Evolutionary conservation across 2,113 vertebrate species (phyloP).

Genomic region (Galemys pyrenaicus): DNA sequence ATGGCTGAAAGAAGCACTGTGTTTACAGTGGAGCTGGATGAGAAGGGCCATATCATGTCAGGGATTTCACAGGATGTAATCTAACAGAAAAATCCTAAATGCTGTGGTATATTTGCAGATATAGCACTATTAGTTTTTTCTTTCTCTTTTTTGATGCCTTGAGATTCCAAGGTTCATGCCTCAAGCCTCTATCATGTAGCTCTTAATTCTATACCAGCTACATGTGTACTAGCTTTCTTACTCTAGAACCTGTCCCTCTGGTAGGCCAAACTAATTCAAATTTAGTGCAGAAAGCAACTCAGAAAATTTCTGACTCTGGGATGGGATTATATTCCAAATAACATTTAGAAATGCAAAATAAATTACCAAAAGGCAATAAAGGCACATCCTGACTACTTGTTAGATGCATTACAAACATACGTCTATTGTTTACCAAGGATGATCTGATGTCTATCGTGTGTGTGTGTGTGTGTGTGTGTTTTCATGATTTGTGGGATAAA

Average conservation of each 20-base stretch:
- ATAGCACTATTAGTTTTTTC: neutral
- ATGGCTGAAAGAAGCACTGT: neutral
- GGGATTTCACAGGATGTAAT: neutral
- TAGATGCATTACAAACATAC: neutral
- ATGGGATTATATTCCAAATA: neutral
- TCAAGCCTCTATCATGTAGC: neutral
- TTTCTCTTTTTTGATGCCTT: neutral
- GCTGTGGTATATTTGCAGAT: neutral
- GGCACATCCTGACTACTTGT: neutral
- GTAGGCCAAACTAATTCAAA: neutral
- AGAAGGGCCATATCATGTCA: neutral
- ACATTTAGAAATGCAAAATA: neutral
- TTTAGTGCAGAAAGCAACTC: neutral
- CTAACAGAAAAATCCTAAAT: neutral
- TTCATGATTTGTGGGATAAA: neutral
- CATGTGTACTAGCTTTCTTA: neutral
- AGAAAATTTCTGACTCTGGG: neutral
- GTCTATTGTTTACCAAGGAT: neutral
- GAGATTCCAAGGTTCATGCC: neutral
- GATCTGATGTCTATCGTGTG: neutral
- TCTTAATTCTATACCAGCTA: neutral
- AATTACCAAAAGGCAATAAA: neutral
- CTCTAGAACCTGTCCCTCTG: neutral
- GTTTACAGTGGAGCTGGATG: neutral
- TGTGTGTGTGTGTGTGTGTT: neutral